Evolutionary conservation across 2,113 vertebrate species (phyloP), one percentile per base, ranked within the genome.

Genomic region (Aix galericulata): DNA sequence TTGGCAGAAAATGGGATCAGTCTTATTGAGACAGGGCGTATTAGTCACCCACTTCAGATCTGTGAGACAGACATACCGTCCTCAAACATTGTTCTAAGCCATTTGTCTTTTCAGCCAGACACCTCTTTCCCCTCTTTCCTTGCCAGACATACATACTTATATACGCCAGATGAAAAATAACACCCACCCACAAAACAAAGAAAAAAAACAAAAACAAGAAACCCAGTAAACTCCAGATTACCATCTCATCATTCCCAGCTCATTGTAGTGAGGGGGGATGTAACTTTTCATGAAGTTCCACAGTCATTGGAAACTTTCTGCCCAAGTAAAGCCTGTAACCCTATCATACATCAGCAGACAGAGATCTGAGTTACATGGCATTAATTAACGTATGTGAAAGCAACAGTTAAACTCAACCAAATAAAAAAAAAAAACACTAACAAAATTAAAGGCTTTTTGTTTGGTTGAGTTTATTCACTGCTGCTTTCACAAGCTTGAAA

Each of bases 381-480:
- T 12, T 16, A 76, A 62, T 52, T 53, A 52, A 1, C 3, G 4
- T 10, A 17, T 0, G 0, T 26, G 13, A 58, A 84, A 84, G 10
- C 56, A 88, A 79, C 26, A 48, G 23, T 44, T 38, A 74, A 52
- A 63, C 25, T 17, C 17, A 63, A 50, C 13, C 9, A n/a, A 71
- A 8, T 8, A 50, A n/a, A 72, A 44, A 44, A 14, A 38, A 76
- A 56, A 20, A 36, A 36, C 40, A 38, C 16, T 27, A 63, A 40
- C 62, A 64, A 11, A 29, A 64, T 40, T 29, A 29, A 64, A 40
- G 62, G 62, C 23, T 26, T 52, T 52, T 52, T 26, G 23, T 52
- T 26, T 52, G 12, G 50, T 52, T 52, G 50, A 52, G 50, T 52
- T 26, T 52, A 52, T 52, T 52, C 12, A 7, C 50, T 25, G 23